Evolutionary conservation across 2,888 invertebrate species (phyloP).

Genomic region (Caenorhabditis sp.): DNA sequence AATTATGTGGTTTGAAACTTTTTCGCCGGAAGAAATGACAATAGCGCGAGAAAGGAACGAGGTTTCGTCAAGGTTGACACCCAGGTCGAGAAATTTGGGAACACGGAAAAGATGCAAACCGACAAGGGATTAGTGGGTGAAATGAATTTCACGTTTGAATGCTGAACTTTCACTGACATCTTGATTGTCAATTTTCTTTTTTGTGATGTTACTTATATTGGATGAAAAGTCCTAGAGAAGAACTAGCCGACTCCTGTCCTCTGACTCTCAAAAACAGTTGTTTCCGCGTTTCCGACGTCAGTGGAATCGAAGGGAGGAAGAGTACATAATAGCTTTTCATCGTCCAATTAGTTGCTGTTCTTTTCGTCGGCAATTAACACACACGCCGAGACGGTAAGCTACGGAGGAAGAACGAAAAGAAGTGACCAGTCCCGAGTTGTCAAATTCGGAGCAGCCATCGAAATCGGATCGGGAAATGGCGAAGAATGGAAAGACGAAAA

Average conservation of each 20-base stretch:
- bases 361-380: slow-evolving; percentile 29
- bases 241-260: too few relatives aligned
- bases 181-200: too few relatives aligned
- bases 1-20: slow-evolving; percentile 42
- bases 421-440: slow-evolving; percentile 35
- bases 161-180: too few relatives aligned
- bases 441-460: slow-evolving; percentile 28
- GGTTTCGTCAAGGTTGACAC: slow-evolving; percentile 27
- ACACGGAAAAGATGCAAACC: too few relatives aligned
- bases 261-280: too few relatives aligned
- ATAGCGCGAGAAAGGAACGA: slow-evolving; percentile 7
- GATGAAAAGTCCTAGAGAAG: too few relatives aligned
- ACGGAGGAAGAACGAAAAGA: neutral
- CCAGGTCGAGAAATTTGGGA: slow-evolving; percentile 7
- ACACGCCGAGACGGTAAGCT: slow-evolving; percentile 20
- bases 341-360: slow-evolving; percentile 39
- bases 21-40: slow-evolving; percentile 4
- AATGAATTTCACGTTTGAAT: too few relatives aligned
- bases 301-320: slow-evolving; percentile 4
- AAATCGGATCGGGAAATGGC: slow-evolving; percentile 29
- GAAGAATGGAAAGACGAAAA: slow-evolving; percentile 5
- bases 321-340: slow-evolving; percentile 43
- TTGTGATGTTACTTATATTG: too few relatives aligned
- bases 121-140: too few relatives aligned
- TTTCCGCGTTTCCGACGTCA: neutral